Evolutionary conservation across 2,113 vertebrate genomes (phyloP), one percentile per base, ranked within the genome.

Genomic region (Mesoclemmys tuberculata): DNA sequence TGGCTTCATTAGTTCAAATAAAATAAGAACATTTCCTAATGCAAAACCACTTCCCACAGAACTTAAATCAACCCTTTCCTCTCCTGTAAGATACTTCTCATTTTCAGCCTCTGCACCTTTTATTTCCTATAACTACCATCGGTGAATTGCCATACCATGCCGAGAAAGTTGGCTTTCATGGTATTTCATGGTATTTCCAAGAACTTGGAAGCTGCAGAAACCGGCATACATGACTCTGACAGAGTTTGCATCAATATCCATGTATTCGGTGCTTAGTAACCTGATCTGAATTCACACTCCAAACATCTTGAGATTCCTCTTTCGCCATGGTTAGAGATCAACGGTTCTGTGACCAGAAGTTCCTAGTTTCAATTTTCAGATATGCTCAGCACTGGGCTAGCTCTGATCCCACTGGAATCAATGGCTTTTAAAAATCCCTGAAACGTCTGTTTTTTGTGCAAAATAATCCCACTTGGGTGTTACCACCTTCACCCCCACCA

Each of bases 251-350:
- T n/a, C 35, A 44, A 26, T 19, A 95, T 49, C 84, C 80, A 0
- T 44, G 11, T 26, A 80, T 85, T 78, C 49, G 64, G 35, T 54
- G 41, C 8, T 46, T 52, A 35, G 2, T 41, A 19, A 38, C 10
- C 48, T 52, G 44, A 29, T 26, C 56, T 58, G 89, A 35, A 38
- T 6, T 38, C 83, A 58, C 78, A 16, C 7, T 12, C 38, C 48
- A 48, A 29, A 27, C n/a, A 84, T 3, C 77, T 84, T 48, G 38
- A 49, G 41, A 51, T 61, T 91, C 48, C 3, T 51, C 44, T 89
- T 35, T 19, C 61, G 21, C 0, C 0, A 1, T 11, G 8, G 9
- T 44, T 80, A 80, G 1, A 41, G 29, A n/a, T 21, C 54, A 35
- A 27, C 12, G 31, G 89, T 46, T 35, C 44, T 86, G 16, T 85